Base-by-base conservation (phyloP, 2,797 vertebrate genomes). In the Dromococcyx pavoninus region DNA sequence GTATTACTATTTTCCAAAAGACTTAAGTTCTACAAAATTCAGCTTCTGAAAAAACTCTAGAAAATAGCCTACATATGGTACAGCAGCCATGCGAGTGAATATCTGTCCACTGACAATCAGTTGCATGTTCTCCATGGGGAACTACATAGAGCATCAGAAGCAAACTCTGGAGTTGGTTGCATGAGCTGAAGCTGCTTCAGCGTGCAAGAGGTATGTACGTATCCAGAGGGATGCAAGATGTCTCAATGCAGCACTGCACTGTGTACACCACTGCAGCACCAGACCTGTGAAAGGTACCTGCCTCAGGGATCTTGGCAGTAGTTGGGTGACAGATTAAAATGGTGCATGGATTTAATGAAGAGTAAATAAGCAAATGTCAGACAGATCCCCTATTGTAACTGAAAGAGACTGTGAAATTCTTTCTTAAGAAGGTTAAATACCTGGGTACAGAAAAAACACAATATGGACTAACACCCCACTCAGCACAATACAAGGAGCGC, bases 171-270 rank as follows among this genome's bases (percentile, higher is more conserved):
- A 87, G 51, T 30, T 56, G 51, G 35, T 58, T 48, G 17, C 13
- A 21, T 18, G 60, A 92, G 30, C 41, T 74, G 62, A 89, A 61
- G 58, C 10, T 80, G 51, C 41, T 66, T 77, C 41, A 22, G 48
- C 1, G 3, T 57, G 44, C 57, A 53, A 62, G 51, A 54, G 9
- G 24, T 22, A 41, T 7, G 16, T 1, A 22, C 0, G 1, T 14
- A 53, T 61, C 66, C 39, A 9, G n/a, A 65, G 24, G 46, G 37
- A 65, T 17, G 21, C 11, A 71, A 44, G 7, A 8, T 4, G 62
- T 8, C 43, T 12, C 81, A 79, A 13, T 2, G 2, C 4, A 48
- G 60, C 37, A 61, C 77, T 32, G 33, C 32, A 32, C 51, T 16
- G 9, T 10, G 37, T 39, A 27, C 0, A 4, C 32, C 72, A 10